Evolutionary conservation across 2,888 invertebrate genomes (phyloP).

Genomic region (Eubasilissa splendida): DNA sequence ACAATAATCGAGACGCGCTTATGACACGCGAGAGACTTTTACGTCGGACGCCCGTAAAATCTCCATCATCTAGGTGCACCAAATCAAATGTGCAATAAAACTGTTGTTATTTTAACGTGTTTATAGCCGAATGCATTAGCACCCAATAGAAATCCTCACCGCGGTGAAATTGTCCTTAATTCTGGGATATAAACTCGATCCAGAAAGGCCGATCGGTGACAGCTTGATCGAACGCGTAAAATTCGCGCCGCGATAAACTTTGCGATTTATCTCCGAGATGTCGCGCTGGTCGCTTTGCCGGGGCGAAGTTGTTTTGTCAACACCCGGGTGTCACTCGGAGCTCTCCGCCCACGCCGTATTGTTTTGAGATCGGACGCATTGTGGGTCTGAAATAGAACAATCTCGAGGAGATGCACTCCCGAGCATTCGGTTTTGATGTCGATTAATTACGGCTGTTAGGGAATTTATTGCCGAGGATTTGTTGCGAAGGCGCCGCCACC

Average conservation of each 20-base stretch:
- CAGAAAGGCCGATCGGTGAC: slow-evolving; percentile 41
- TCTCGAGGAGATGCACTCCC: slow-evolving; percentile 18
- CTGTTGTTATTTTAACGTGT: slow-evolving; percentile 29
- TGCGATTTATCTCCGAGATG: slow-evolving; percentile 46
- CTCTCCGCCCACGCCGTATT: slow-evolving; percentile 43
- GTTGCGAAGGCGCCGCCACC: slow-evolving; percentile 17
- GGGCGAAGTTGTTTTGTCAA: slow-evolving; percentile 40
- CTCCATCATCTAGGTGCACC: not conserved
- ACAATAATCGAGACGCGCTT: slow-evolving; percentile 4
- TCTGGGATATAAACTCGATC: slow-evolving; percentile 31
- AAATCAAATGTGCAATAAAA: slow-evolving; percentile 29
- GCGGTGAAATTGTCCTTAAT: slow-evolving; percentile 30
- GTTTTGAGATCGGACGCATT: slow-evolving; percentile 50
- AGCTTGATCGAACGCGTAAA: slow-evolving; percentile 45
- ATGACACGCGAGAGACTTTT: not conserved
- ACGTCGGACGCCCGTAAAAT: slow-evolving; percentile 12
- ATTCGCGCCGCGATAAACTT: slow-evolving; percentile 43
- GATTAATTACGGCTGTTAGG: slow-evolving; percentile 50
- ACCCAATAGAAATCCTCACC: slow-evolving; percentile 32
- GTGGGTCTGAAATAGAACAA: slow-evolving; percentile 45
- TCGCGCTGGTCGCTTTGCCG: slow-evolving; percentile 20
- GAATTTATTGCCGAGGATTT: slow-evolving; percentile 42
- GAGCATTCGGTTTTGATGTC: slow-evolving; percentile 45
- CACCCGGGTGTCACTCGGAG: slow-evolving; percentile 27
- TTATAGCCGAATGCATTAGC: slow-evolving; percentile 28